Base-by-base conservation (phyloP, 2,888 invertebrate genomes). In the Lasioglossum zephyrum region DNA sequence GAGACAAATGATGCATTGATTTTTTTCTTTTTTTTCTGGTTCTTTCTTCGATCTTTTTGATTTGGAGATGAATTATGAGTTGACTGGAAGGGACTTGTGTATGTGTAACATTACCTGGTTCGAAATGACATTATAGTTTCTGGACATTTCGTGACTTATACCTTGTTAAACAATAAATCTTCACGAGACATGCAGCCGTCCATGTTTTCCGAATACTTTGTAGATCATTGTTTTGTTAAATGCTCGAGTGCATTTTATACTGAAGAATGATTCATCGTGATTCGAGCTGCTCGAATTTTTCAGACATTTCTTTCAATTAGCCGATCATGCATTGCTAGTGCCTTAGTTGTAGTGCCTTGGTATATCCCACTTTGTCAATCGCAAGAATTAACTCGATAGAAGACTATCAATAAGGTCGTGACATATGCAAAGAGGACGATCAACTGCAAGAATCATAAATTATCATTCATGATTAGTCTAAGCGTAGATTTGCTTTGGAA, bases 261-360 rank as follows among this genome's bases (percentile, higher is more conserved):
- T 47, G 57, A 82, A 69, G 66, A 36, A 57, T 66, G 81, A 85
- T 85, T 75, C 77, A 53, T 4, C 13, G 49, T 11, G 77, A 49
- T 74, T 39, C 36, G 22, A 49, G n/a, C 39, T 63, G 26, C 41
- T 73, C 66, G 63, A 57, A 49, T 73, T 22, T 66, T 49, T 13
- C 72, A 31, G 77, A 60, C 4, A 81, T 60, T 79, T 76, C 73
- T 81, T 81, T 76, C 77, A 66, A 82, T 74, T 76, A 60, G 39
- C 36, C 22, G 53, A 60, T n/a, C n/a, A 77, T 60, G 47, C 31
- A 77, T 47, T 73, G 66, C 49, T 84, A 84, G 87, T 87, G 90
- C 89, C 87, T 90, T 90, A 82, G 81, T 84, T 86, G 57, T 83
- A 85, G 79, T 26, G 77, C 70, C 63, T 63, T 63, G 18, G 63